These are phyloP conservation scores for Oenanthe melanoleuca DNA, from an alignment of 2,113 vertebrate genomes.

Conservation along the genomic window DNA sequence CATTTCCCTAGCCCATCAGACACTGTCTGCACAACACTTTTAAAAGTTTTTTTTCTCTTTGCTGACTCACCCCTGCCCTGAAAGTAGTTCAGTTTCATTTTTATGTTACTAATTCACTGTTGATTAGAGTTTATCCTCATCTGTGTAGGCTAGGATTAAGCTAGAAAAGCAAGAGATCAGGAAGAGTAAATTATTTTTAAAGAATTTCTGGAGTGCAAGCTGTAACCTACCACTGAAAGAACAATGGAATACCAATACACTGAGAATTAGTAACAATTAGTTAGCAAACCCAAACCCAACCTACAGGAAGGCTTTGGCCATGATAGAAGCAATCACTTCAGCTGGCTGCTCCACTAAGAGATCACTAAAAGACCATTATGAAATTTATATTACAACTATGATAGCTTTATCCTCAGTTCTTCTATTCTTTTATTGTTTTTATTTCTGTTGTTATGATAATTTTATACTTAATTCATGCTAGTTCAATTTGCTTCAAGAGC, in stretches of 20 bases:
- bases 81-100: neutral
- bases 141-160: neutral
- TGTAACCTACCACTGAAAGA: neutral
- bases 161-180: neutral
- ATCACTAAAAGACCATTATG: neutral
- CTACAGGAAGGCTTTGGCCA: neutral
- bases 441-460: neutral
- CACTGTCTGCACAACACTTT: neutral
- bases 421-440: neutral
- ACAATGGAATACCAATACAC: neutral
- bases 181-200: neutral
- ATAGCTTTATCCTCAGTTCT: neutral
- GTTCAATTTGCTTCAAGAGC: neutral
- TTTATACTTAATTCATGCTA: neutral
- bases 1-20: neutral
- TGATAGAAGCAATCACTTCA: neutral
- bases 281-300: neutral
- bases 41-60: constrained; percentile 6
- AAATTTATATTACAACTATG: neutral
- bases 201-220: neutral
- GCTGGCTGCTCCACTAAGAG: neutral
- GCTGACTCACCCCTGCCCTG: neutral
- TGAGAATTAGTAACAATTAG: neutral
- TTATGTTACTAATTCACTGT: neutral
- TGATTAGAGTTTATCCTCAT: neutral